phyloP scores from a whole-genome alignment of 2,797 vertebrate genomes.

The Gobionotothen gibberifrons region DNA sequence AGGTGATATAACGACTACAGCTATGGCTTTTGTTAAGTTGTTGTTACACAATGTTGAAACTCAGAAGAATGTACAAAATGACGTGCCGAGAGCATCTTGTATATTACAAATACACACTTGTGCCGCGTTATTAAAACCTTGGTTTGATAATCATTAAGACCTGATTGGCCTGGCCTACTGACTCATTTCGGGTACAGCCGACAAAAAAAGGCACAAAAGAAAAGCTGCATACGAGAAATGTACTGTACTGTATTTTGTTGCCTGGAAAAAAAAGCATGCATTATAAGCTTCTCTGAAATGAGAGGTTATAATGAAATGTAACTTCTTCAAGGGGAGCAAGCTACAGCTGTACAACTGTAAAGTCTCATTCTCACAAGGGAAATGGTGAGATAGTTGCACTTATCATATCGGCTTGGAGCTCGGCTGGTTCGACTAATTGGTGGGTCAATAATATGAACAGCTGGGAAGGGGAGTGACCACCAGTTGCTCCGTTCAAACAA shows the following conservation, averaged over 20 bases:
- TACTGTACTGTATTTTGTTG: constrained; percentile 27
- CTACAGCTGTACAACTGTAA: constrained; percentile 49
- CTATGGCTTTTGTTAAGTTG: background rate
- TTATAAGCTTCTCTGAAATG: constrained; percentile 34
- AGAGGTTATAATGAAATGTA: constrained; percentile 16
- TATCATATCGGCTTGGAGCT: constrained; percentile 50
- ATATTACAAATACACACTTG: background rate
- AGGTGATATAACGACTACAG: constrained; percentile 6
- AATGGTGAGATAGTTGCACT: constrained; percentile 49
- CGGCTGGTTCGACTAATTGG: constrained; percentile 63
- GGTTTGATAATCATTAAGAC: constrained; percentile 38
- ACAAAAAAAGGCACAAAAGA: background rate
- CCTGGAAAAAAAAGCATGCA: constrained; percentile 22
- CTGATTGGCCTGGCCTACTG: constrained; percentile 15
- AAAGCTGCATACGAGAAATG: constrained; percentile 36
- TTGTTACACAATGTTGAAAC: background rate
- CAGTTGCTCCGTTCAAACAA: constrained; percentile 46
- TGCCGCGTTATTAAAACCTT: constrained; percentile 25
- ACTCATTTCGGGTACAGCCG: constrained; percentile 31
- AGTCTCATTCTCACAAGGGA: constrained; percentile 49
- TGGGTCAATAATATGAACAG: constrained; percentile 60
- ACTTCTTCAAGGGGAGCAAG: constrained; percentile 27
- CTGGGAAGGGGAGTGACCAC: constrained; percentile 47
- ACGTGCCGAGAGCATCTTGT: constrained; percentile 8
- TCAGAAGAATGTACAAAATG: constrained; percentile 8